phyloP scores from a whole-genome alignment of 2,888 invertebrate genomes.

The Ochropleura plecta region DNA sequence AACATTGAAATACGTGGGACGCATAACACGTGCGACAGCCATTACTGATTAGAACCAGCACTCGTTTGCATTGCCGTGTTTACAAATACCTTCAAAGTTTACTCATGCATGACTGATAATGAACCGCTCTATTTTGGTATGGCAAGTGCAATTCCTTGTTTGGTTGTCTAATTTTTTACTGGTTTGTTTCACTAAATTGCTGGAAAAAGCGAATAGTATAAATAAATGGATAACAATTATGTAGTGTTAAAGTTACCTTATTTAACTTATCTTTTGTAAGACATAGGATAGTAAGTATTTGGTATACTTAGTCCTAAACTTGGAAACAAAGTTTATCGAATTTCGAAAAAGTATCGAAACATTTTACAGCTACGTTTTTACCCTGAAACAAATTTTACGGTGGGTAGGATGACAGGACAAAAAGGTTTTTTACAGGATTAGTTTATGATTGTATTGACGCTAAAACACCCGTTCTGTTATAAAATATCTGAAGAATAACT shows the following conservation, averaged over 20 bases:
- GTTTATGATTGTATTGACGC: background rate
- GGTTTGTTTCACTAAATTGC: constrained; percentile 5
- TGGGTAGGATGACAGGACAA: background rate
- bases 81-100: constrained; percentile 25
- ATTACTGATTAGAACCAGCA: constrained; percentile 54
- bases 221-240: background rate
- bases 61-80: constrained; percentile 38
- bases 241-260: background rate
- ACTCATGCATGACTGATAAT: constrained; percentile 44
- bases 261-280: background rate
- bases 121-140: constrained; percentile 25
- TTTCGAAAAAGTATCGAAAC: no score
- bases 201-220: background rate
- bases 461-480: constrained; percentile 9
- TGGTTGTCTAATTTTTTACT: background rate
- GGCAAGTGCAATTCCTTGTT: constrained; percentile 24
- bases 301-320: background rate
- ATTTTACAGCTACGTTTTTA: background rate
- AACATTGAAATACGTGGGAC: constrained; percentile 55
- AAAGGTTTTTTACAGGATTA: background rate
- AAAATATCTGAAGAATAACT: constrained; percentile 35
- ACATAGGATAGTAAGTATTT: background rate
- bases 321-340: background rate
- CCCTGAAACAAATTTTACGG: background rate
- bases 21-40: constrained; percentile 54